phyloP scores from a whole-genome alignment of 2,888 invertebrate species.

The Leucophenga maculata region DNA sequence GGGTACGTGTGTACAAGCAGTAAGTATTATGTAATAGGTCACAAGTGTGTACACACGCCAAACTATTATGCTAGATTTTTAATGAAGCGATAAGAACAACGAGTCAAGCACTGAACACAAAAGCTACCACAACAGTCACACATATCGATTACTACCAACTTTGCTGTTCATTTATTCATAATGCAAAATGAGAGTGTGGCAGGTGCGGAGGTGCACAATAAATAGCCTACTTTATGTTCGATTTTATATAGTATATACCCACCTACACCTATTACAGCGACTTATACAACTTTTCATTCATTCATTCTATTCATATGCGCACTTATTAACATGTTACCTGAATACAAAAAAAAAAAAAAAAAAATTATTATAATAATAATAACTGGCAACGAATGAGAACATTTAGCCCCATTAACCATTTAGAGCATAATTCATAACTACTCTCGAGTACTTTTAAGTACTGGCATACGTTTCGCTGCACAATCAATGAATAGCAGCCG shows the following conservation, averaged over 20 bases:
- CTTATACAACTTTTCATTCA: no score
- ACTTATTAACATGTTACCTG: conserved; percentile 6
- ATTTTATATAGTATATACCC: background rate
- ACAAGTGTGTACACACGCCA: conserved; percentile 12
- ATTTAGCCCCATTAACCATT: background rate
- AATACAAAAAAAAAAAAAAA: no score
- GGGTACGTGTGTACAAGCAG: no score
- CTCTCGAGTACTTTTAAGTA: conserved; percentile 2
- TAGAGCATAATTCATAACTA: background rate
- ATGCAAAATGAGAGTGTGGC: background rate
- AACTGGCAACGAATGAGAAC: no score
- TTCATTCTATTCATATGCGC: background rate
- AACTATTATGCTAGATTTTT: conserved; percentile 12
- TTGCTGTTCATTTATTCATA: conserved; percentile 19
- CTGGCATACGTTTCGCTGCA: background rate
- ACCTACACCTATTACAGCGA: background rate
- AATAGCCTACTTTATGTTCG: conserved; percentile 14
- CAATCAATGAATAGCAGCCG: conserved; percentile 14
- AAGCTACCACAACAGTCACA: no score
- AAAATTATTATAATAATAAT: no score
- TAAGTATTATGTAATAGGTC: conserved; percentile 14
- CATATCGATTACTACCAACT: conserved; percentile 19
- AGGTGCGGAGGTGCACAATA: background rate
- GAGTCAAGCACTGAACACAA: no score
- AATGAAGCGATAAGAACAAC: conserved; percentile 9